Conservation (phyloP, 1,140 invertebrate genomes). For the Pseudomyrmex gracilis region DNA sequence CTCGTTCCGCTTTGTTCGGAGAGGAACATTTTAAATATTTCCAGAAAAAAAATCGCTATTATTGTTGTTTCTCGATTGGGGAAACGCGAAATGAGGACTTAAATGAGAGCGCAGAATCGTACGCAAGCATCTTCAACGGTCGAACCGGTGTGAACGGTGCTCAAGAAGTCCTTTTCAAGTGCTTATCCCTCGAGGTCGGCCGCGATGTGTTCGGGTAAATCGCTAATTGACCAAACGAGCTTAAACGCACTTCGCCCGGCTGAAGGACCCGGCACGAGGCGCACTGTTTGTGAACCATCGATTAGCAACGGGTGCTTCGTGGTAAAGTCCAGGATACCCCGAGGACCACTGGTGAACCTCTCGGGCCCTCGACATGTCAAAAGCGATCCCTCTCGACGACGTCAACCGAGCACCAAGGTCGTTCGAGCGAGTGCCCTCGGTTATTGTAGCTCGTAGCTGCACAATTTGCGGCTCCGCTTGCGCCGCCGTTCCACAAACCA, state of each 20-base stretch:
- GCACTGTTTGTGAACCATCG: constrained; percentile 81
- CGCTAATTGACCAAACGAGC: constrained; percentile 82
- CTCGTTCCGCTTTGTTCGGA: no score
- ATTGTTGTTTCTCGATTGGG: not conserved
- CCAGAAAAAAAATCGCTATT: not conserved
- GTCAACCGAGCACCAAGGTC: constrained; percentile 67
- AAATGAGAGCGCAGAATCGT: not conserved
- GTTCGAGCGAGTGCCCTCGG: constrained; percentile 63
- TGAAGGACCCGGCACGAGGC: constrained; percentile 63
- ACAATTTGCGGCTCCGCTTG: constrained; percentile 62
- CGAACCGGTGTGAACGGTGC: constrained; percentile 44
- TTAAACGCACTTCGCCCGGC: constrained; percentile 78
- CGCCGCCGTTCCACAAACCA: not conserved
- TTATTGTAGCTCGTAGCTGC: constrained; percentile 52
- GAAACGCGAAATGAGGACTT: not conserved
- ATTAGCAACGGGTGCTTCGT: constrained; percentile 77
- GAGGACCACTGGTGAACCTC: constrained; percentile 68
- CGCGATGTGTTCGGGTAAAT: constrained; percentile 61
- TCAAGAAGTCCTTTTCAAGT: constrained; percentile 60
- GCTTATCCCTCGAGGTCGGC: constrained; percentile 49
- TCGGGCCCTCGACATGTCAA: constrained; percentile 72
- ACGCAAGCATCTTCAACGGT: not conserved
- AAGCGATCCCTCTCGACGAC: constrained; percentile 72
- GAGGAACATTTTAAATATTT: no score
- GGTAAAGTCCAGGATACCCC: constrained; percentile 74